phyloP scores from a whole-genome alignment of 2,888 invertebrate species.

The Apotomis turbidana region DNA sequence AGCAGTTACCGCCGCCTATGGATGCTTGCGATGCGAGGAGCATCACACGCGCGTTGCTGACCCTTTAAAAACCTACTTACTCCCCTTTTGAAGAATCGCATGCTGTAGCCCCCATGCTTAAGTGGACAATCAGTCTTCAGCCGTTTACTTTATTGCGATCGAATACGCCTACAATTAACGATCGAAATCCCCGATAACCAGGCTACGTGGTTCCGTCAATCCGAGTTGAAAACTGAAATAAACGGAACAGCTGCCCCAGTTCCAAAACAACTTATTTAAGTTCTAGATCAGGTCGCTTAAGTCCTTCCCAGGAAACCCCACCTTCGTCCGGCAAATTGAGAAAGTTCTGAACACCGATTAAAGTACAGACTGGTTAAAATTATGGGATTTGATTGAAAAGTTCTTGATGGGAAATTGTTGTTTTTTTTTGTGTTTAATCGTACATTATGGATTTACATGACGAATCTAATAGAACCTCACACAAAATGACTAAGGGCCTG shows the following conservation, averaged over 20 bases:
- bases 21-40: no score
- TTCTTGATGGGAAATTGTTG: background rate
- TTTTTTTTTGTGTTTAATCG: background rate
- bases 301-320: background rate
- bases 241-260: background rate
- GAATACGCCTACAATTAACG: background rate
- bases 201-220: slow-evolving; percentile 17
- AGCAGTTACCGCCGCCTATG: no score
- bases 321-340: slow-evolving; percentile 26
- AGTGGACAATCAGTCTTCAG: no score
- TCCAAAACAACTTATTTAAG: background rate
- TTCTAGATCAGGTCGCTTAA: background rate
- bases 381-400: slow-evolving; percentile 24
- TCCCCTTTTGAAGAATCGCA: no score
- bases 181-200: background rate
- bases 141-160: no score
- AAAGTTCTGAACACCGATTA: slow-evolving; percentile 21
- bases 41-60: no score
- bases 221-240: slow-evolving; percentile 9
- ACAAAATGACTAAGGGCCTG: no score
- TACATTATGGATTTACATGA: no score
- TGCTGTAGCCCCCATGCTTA: no score
- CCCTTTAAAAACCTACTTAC: no score
- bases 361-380: slow-evolving; percentile 7
- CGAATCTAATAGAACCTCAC: no score